These are phyloP conservation scores for Muscidifurax raptorellus DNA, from an alignment of 1,140 invertebrate genomes.

Conservation along the genomic window DNA sequence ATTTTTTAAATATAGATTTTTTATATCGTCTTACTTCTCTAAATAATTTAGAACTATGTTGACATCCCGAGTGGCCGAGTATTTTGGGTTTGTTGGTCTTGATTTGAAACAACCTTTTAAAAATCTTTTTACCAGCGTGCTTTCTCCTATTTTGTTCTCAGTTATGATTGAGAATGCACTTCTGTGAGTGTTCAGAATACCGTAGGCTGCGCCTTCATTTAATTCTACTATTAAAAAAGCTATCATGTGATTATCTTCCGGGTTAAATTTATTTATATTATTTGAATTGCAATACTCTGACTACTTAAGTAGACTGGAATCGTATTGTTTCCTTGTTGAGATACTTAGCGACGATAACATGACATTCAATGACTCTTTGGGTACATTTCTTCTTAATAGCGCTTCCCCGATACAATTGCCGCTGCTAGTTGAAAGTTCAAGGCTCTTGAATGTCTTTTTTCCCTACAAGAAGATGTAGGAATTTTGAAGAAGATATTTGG, in stretches of 20 bases:
- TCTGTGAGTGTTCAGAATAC: background rate
- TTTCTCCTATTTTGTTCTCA: background rate
- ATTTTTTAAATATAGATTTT: background rate
- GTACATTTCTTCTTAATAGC: conserved; percentile 36
- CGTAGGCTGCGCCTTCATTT: background rate
- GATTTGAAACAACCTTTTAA: conserved; percentile 38
- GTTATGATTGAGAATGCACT: background rate
- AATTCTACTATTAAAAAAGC: background rate
- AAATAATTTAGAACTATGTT: conserved; percentile 6
- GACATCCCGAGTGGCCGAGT: conserved; percentile 26
- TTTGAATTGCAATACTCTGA: background rate
- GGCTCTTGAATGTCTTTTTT: background rate
- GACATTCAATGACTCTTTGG: conserved; percentile 1
- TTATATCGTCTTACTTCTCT: background rate
- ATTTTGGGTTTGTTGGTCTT: conserved; percentile 32
- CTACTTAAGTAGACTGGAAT: conserved; percentile 40
- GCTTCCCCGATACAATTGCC: conserved; percentile 49
- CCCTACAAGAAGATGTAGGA: conserved; percentile 38
- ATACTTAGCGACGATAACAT: background rate
- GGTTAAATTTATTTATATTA: background rate
- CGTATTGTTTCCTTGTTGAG: conserved; percentile 41
- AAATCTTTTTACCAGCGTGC: background rate
- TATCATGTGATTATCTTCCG: background rate
- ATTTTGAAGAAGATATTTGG: no score
- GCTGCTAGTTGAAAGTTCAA: conserved; percentile 23